A percentile compares a stretch with the other conserved stretches of the same genome.
These are phyloP conservation scores for Prochilodus magdalenae DNA, from an alignment of 2,113 vertebrate species.

Conservation along the genomic window DNA sequence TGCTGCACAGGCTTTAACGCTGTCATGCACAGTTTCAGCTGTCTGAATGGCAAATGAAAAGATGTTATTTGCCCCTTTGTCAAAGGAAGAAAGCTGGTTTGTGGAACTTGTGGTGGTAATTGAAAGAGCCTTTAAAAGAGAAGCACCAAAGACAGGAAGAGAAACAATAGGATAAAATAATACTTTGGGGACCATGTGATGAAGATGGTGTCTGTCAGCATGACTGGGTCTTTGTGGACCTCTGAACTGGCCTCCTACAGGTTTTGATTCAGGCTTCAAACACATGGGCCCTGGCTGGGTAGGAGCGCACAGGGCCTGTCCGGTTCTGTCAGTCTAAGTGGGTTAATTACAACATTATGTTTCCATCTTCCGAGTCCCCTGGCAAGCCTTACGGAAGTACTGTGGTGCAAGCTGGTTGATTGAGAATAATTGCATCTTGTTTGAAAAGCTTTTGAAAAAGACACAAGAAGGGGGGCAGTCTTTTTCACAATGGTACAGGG, in stretches of 20 bases:
- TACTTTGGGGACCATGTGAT: not conserved
- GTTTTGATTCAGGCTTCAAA: conserved; percentile 10
- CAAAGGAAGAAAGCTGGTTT: not conserved
- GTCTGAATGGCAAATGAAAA: conserved; percentile 13
- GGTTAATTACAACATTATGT: conserved; percentile 50
- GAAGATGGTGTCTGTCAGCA: conserved; percentile 11
- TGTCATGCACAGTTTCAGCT: not conserved
- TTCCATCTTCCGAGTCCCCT: conserved; percentile 19
- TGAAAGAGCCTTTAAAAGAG: not conserved
- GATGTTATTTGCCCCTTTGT: conserved; percentile 9
- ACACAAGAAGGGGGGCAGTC: conserved; percentile 18
- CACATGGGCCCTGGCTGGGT: not conserved
- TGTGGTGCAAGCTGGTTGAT: conserved; percentile 37
- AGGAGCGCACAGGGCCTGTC: conserved; percentile 34
- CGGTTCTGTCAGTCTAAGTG: conserved; percentile 32
- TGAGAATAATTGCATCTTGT: conserved; percentile 46
- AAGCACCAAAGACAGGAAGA: not conserved
- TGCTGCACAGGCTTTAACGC: not conserved
- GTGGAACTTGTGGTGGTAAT: not conserved
- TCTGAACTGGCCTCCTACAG: not conserved
- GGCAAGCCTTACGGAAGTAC: conserved; percentile 10
- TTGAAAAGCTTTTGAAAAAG: conserved; percentile 41
- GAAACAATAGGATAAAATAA: not conserved
- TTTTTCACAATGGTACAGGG: conserved; percentile 4
- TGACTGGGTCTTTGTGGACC: not conserved